Conservation (phyloP, 2,113 vertebrate species). For the Isichthys henryi region DNA sequence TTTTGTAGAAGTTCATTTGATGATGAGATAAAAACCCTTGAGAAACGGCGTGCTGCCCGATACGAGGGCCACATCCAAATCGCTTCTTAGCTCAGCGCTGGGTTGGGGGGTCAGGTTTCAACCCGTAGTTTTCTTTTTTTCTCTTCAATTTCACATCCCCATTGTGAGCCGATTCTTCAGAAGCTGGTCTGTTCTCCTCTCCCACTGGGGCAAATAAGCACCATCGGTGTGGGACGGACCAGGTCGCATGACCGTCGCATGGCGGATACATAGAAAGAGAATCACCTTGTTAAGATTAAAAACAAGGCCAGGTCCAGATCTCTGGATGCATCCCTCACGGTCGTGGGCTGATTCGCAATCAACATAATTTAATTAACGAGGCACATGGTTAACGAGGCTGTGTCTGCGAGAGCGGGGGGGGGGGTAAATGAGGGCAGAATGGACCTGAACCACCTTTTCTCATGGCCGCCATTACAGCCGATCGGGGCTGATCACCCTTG, state of each 20-base stretch:
- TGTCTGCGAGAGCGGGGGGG: not conserved
- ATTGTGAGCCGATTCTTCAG: not conserved
- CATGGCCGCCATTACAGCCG: conserved; percentile 21
- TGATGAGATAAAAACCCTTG: not conserved
- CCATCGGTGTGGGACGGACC: not conserved
- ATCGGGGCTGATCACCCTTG: not conserved
- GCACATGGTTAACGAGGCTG: not conserved
- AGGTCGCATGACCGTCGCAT: not conserved
- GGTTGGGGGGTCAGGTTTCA: not conserved
- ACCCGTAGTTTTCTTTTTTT: not conserved
- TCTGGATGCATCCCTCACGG: not conserved
- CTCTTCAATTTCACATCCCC: not conserved
- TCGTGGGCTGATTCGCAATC: not conserved
- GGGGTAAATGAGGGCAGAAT: not conserved
- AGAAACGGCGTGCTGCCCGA: not conserved
- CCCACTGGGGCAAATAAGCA: not conserved
- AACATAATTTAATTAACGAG: conserved; percentile 25
- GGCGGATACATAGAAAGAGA: not conserved
- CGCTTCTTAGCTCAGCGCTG: not conserved
- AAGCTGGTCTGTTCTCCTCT: not conserved
- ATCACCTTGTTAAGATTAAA: not conserved
- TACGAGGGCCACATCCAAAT: not conserved
- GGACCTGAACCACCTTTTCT: not conserved
- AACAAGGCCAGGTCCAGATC: not conserved
- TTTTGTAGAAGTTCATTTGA: not conserved